These are phyloP conservation scores for Ophion obscuratus DNA, from an alignment of 2,888 invertebrate species.

Conservation along the genomic window DNA sequence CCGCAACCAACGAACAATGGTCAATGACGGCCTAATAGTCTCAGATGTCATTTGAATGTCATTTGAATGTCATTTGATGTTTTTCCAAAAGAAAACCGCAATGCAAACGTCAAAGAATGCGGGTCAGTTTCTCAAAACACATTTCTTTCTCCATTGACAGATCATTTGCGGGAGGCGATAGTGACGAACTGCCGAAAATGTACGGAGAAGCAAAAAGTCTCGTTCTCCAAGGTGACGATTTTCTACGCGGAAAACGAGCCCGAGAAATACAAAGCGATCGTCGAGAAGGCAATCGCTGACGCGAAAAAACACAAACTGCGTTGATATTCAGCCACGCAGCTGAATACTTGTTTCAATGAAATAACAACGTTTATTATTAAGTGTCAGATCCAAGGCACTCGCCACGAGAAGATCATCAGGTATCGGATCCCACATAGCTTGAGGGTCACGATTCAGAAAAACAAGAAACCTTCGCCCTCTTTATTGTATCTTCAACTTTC, in stretches of 20 bases:
- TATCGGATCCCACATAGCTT: not conserved
- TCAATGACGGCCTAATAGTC: no score
- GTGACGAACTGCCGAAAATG: constrained; percentile 69
- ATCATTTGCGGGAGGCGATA: constrained; percentile 66
- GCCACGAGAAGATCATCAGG: no score
- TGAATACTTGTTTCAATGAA: not conserved
- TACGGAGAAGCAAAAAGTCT: constrained; percentile 64
- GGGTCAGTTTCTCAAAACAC: not conserved
- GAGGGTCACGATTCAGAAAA: no score
- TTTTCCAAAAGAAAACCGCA: no score
- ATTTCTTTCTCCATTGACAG: constrained; percentile 48
- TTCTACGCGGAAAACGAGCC: constrained; percentile 68
- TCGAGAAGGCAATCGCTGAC: constrained; percentile 65
- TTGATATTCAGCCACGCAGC: not conserved
- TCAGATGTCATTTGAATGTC: no score
- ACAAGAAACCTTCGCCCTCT: not conserved
- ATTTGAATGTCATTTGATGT: no score
- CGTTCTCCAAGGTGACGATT: constrained; percentile 63
- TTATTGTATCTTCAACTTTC: constrained; percentile 11
- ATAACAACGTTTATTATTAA: not conserved
- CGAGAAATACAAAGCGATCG: constrained; percentile 65
- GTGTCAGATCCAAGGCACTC: not conserved
- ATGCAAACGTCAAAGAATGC: no score
- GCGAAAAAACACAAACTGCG: constrained; percentile 50
- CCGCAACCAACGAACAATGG: no score